Evolutionary conservation across 2,888 invertebrate species (phyloP).

Genomic region (Campoplex capitator): DNA sequence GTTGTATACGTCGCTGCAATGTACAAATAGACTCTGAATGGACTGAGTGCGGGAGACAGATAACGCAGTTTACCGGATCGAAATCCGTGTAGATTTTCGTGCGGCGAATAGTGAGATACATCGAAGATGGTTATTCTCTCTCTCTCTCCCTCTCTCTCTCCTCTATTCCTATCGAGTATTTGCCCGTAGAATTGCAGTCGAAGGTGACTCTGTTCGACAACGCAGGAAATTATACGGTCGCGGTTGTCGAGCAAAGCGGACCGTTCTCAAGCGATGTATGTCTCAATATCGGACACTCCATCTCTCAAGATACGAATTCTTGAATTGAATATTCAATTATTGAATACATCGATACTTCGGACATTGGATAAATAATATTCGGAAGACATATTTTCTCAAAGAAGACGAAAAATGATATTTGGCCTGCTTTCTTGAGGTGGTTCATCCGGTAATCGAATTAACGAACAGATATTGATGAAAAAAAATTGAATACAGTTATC

Average conservation of each 20-base stretch:
- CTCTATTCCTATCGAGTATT: slow-evolving; percentile 34
- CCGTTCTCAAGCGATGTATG: slow-evolving; percentile 17
- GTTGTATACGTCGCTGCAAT: slow-evolving; percentile 17
- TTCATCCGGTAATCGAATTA: no score
- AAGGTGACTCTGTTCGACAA: slow-evolving; percentile 30
- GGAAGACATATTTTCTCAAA: no score
- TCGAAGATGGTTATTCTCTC: slow-evolving; percentile 33
- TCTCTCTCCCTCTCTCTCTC: slow-evolving; percentile 7
- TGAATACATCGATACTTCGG: neutral
- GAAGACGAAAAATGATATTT: no score
- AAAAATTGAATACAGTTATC: no score
- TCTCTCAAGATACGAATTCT: neutral
- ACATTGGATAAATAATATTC: neutral
- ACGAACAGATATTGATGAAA: no score
- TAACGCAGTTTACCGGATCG: slow-evolving; percentile 50
- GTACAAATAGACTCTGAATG: slow-evolving; percentile 55
- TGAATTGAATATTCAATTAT: neutral
- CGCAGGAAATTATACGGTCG: slow-evolving; percentile 56
- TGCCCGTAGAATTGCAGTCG: slow-evolving; percentile 27
- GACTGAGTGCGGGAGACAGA: slow-evolving; percentile 41
- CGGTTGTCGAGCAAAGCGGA: slow-evolving; percentile 50
- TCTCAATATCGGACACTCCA: slow-evolving; percentile 1
- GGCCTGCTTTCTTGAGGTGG: no score
- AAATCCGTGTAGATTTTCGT: slow-evolving; percentile 52
- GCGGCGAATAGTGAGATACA: slow-evolving; percentile 18